These are phyloP conservation scores for Pantherophis guttatus DNA, from an alignment of 2,113 vertebrate species.

Conservation along the genomic window DNA sequence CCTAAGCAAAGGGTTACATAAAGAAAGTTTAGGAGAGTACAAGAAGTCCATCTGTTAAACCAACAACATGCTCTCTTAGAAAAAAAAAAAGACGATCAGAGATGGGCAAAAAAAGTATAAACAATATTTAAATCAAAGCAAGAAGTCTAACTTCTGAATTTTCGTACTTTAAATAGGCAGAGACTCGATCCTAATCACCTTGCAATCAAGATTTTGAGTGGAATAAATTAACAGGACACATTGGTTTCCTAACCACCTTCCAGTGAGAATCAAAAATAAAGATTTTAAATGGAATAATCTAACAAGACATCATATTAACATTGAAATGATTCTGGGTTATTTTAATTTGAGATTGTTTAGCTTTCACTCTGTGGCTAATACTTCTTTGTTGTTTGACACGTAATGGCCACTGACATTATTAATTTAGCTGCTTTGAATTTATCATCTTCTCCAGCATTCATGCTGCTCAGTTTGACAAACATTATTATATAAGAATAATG, in stretches of 20 bases:
- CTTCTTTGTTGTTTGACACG: not conserved
- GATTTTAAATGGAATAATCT: not conserved
- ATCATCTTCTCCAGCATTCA: not conserved
- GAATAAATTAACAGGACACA: not conserved
- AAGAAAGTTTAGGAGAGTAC: slow-evolving; percentile 41
- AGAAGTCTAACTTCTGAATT: not conserved
- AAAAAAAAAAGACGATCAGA: not conserved
- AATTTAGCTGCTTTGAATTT: not conserved
- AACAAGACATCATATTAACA: not conserved
- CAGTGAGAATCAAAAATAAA: not conserved
- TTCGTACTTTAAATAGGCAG: not conserved
- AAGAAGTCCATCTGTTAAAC: slow-evolving; percentile 42
- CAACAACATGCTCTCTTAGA: slow-evolving; percentile 20
- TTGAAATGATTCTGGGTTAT: not conserved
- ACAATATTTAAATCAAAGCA: not conserved
- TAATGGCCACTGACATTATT: not conserved
- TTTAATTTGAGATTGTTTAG: not conserved
- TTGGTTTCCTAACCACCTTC: not conserved
- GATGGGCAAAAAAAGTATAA: slow-evolving; percentile 5
- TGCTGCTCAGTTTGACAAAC: not conserved
- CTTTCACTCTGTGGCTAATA: not conserved
- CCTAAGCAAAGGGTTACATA: slow-evolving; percentile 33
- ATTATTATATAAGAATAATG: not conserved
- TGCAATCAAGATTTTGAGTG: not conserved
- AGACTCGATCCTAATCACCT: not conserved